Conservation (phyloP, 2,113 vertebrate genomes). For the Deroptyus accipitrinus region DNA sequence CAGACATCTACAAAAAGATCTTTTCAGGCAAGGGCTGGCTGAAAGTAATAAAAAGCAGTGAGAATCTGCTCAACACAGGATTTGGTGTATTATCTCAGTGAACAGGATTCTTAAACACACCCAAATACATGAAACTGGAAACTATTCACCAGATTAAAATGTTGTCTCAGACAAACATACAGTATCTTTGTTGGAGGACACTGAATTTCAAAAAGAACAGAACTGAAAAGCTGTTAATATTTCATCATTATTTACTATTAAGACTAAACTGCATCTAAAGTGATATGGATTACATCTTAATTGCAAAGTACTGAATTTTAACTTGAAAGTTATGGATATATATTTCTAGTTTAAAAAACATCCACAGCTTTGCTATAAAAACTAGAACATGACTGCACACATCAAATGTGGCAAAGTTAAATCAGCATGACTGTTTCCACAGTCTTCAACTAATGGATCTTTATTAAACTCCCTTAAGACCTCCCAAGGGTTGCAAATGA, state of each 20-base stretch:
- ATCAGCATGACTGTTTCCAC: neutral
- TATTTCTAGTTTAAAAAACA: neutral
- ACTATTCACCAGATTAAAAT: neutral
- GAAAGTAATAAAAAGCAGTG: neutral
- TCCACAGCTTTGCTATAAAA: neutral
- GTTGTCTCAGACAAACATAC: neutral
- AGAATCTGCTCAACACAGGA: neutral
- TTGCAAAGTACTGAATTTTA: neutral
- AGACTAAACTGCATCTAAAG: neutral
- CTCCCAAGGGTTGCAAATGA: neutral
- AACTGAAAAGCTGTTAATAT: neutral
- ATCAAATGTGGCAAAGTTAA: neutral
- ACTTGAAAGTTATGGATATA: neutral
- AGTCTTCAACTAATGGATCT: neutral
- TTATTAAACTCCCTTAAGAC: neutral
- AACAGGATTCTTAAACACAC: neutral
- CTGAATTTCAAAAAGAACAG: neutral
- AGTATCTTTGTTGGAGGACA: neutral
- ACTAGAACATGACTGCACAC: neutral
- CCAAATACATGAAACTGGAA: neutral
- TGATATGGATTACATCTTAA: neutral
- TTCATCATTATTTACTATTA: neutral
- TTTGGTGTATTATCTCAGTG: neutral
- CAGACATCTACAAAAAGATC: neutral
- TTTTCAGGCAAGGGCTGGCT: neutral